Evolutionary conservation across 2,888 invertebrate species (phyloP), one percentile per base, ranked within the genome.

Genomic region (Drosophila quinaria): DNA sequence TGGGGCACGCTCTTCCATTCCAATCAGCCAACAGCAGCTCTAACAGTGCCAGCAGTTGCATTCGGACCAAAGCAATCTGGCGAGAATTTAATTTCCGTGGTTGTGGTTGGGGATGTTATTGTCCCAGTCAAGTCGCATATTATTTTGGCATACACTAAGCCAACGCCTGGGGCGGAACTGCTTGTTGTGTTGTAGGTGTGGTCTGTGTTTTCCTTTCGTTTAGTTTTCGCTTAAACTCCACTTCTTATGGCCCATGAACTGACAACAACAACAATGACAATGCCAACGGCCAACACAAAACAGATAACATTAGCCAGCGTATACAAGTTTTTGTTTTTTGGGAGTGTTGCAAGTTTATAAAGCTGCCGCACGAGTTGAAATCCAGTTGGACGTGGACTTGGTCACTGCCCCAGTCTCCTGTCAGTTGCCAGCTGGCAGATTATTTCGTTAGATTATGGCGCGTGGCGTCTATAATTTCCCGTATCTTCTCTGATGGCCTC

Each of bases 191-290:
- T 61, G 59, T 72, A 73, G 75, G 64, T 75, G 81, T 70, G 65
- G 63, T 61, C 51, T 47, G 15, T 25, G 54, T 47, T 51, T 39
- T 39, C 54, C 64, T 64, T 78, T 33, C 69, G 46, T 65, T 78
- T 47, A 76, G 82, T 74, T 74, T 82, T 72, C 44, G 54, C 76
- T 70, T 83, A 78, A 84, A 81, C 66, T 83, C 65, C 50, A 42
- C 17, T 69, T 81, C 67, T 86, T 79, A 83, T 83, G 74, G 71
- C 60, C 64, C 67, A 55, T n/a, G 9, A 33, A 55, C n/a, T 29
- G 44, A 42, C 44, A 13, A 52, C 52, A 52, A 54, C 15, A 17
- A 29, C 29, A 29, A 29, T 25, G 25, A 25, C 29, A 50, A 50
- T 17, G 49, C 60, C 49, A 73, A 64, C 46, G 62, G 49, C 60